Evolutionary conservation across 2,888 invertebrate genomes (phyloP).

Genomic region (Apamea monoglypha): DNA sequence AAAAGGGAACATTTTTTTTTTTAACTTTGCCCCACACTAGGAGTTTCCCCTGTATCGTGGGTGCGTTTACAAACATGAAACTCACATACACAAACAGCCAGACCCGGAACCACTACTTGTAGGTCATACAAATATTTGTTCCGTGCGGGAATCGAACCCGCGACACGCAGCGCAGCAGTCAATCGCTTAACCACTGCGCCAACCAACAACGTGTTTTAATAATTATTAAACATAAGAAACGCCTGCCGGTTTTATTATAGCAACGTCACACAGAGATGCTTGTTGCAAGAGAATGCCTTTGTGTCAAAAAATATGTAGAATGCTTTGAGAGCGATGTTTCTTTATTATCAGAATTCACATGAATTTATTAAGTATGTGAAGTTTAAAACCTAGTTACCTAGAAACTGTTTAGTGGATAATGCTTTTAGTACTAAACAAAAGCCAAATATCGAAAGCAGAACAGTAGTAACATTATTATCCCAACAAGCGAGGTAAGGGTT

Average conservation of each 20-base stretch:
- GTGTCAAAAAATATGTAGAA: background rate
- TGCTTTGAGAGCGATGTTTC: background rate
- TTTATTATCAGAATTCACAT: background rate
- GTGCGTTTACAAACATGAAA: too few relatives aligned
- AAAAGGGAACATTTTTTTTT: conserved; percentile 5
- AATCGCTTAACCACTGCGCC: too few relatives aligned
- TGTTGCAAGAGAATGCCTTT: conserved; percentile 18
- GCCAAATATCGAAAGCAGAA: conserved; percentile 6
- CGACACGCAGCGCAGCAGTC: too few relatives aligned
- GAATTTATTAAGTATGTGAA: background rate
- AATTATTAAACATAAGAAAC: background rate
- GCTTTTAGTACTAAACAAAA: conserved; percentile 13
- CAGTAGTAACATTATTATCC: background rate
- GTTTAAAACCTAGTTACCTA: background rate
- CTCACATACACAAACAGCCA: too few relatives aligned
- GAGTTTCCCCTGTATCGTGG: too few relatives aligned
- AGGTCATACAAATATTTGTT: too few relatives aligned
- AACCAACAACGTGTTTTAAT: conserved; percentile 1
- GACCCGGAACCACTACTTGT: too few relatives aligned
- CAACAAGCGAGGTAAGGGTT: conserved; percentile 9
- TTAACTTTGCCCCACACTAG: too few relatives aligned
- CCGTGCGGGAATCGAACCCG: too few relatives aligned
- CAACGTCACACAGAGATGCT: conserved; percentile 20
- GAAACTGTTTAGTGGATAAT: background rate
- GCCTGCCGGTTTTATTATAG: conserved; percentile 41